Evolutionary conservation across 2,113 vertebrate genomes (phyloP), one percentile per base, ranked within the genome.

Genomic region (Macquaria australasica): DNA sequence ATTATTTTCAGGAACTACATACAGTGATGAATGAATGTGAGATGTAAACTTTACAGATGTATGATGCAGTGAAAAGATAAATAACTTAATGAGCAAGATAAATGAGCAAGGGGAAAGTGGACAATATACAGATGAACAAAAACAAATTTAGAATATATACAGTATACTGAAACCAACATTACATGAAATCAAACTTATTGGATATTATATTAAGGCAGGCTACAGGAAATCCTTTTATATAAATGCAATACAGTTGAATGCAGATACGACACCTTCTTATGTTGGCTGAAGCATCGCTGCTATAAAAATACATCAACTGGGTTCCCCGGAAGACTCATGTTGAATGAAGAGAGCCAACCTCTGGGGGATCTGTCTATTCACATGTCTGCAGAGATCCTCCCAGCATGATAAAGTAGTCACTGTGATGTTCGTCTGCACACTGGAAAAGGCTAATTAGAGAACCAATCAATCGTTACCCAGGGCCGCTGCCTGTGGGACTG

Each of bases 381-480:
- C 88, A 90, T 89, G 88, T 91, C 81, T 77, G 72, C 79, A 83
- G 73, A 88, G 84, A 93, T 85, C 79, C 73, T 70, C 89, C 55
- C 92, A 91, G 87, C 87, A 82, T 89, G 89, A 90, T 92, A 72
- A 93, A 94, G 87, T 83, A 85, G 88, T 90, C 87, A 74, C 84
- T 81, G 83, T 89, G 89, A 92, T 92, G 88, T 93, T 80, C 45
- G 18, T 73, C 79, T 87, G 78, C 88, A 85, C 81, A 70, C 77
- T 89, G 82, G 76, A 91, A 91, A 89, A 88, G 86, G 78, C 81
- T 93, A 94, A 95, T 95, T 94, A 94, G 84, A 90, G 88, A 89
- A 92, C 88, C 85, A 87, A 94, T 96, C 92, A 92, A 88, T 94
- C 85, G 75, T 90, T 83, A 87, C 86, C 79, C 63, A 78, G 62